Evolutionary conservation across 1,140 invertebrate species (phyloP), one percentile per base, ranked within the genome.

Genomic region (Cotesia typhae): DNA sequence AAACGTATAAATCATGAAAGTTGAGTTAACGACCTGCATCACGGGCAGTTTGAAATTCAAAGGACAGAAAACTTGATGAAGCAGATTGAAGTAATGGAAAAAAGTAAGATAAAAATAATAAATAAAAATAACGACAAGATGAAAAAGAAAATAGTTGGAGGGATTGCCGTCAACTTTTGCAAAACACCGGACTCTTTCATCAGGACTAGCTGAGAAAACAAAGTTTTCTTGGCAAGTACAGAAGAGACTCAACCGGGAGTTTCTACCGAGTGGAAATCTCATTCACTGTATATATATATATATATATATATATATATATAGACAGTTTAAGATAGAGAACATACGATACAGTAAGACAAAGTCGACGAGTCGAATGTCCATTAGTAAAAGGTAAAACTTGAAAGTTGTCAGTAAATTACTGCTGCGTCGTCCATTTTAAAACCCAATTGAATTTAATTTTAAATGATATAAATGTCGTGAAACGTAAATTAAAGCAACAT

Each of bases 11-110:
- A 75, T 75, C 66, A 70, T 55, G 65, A 71, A 64, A 71, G 70
- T 67, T 69, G 53, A 70, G 74, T 72, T 72, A 75, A 75, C 74
- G 67, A 75, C 74, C 55, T 66, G 55, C 59, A 47, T 47, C 41
- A 66, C 38, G 60, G 60, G 66, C 70, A 75, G 72, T 75, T 75
- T 75, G 67, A 75, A 72, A 75, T 75, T 75, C 72, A 75, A 75
- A 75, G 70, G 51, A 75, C 60, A 70, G 70, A 71, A 75, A 75
- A 75, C 36, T 72, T 59, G 67, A 66, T 70, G 64, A 47, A 66
- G 38, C 64, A 47, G 36, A 66, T n/a, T 38, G 14, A 61, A 47
- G 35, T 12, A 55, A 53, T 61, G 9, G 38, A 67, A 51, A 52
- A 65, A 38, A 70, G 59, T 47, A 60, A 65, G 10, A 47, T 9